Conservation (phyloP, 2,113 vertebrate species). For the Heptranchias perlo region DNA sequence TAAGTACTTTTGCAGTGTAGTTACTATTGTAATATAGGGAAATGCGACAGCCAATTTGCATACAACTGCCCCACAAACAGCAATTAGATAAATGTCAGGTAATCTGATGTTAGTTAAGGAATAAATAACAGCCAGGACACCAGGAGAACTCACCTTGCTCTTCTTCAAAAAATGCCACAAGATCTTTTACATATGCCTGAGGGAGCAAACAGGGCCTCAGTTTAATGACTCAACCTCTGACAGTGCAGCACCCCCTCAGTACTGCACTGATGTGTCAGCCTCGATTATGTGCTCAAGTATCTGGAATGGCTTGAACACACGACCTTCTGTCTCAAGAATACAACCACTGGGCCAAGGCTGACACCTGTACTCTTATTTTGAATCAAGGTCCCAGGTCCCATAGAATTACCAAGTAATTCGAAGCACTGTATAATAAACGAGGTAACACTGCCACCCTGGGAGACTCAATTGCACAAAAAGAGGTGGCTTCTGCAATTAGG, state of each 20-base stretch:
- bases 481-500: neutral
- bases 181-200: neutral
- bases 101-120: neutral
- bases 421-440: neutral
- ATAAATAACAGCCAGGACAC: neutral
- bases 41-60: neutral
- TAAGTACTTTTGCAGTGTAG: neutral
- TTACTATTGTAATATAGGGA: neutral
- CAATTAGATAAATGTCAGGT: neutral
- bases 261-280: neutral
- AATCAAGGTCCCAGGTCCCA: neutral
- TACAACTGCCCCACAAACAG: neutral
- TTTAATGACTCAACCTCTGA: neutral
- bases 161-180: neutral
- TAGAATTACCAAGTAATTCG: neutral
- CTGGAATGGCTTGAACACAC: neutral
- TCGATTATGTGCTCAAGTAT: neutral
- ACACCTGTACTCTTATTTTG: neutral
- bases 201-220: neutral
- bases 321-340: neutral
- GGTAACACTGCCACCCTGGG: neutral
- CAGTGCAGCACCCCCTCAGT: neutral
- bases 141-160: neutral
- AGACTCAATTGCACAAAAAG: neutral
- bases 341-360: neutral